Conservation (phyloP, 2,113 vertebrate genomes). For the Hippocampus barbouri region DNA sequence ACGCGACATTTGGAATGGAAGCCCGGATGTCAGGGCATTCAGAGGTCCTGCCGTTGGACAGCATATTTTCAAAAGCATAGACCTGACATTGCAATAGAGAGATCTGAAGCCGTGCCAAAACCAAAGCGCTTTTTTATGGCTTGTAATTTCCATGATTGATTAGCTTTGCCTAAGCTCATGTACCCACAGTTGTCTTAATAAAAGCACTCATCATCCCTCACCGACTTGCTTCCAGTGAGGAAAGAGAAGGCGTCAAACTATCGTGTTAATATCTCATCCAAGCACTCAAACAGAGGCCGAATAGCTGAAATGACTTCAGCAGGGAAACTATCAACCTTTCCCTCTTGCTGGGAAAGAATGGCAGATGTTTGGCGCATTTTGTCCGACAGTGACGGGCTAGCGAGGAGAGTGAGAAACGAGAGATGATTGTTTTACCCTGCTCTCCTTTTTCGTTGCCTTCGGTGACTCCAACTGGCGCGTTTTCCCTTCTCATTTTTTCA, state of each 20-base stretch:
- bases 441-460: conserved; percentile 45
- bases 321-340: conserved; percentile 40
- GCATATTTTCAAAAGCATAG: neutral
- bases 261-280: conserved; percentile 42
- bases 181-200: conserved; percentile 9
- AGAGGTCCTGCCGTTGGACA: neutral
- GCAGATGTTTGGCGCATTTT: conserved; percentile 51
- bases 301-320: conserved; percentile 34
- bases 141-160: neutral
- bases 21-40: neutral
- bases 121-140: neutral
- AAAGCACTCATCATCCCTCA: conserved; percentile 24
- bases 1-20: neutral
- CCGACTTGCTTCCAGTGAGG: conserved; percentile 24
- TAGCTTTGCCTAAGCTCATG: neutral
- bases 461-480: conserved; percentile 15
- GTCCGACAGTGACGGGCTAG: conserved; percentile 22
- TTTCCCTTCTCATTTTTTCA: conserved; percentile 33
- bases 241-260: conserved; percentile 24
- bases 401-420: conserved; percentile 28
- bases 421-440: conserved; percentile 49
- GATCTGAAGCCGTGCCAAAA: neutral
- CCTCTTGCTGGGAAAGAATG: conserved; percentile 44
- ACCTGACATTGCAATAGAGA: neutral
- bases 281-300: conserved; percentile 43